Conservation (phyloP, 92 coral and sea anemone species). For the Metridium senile region DNA sequence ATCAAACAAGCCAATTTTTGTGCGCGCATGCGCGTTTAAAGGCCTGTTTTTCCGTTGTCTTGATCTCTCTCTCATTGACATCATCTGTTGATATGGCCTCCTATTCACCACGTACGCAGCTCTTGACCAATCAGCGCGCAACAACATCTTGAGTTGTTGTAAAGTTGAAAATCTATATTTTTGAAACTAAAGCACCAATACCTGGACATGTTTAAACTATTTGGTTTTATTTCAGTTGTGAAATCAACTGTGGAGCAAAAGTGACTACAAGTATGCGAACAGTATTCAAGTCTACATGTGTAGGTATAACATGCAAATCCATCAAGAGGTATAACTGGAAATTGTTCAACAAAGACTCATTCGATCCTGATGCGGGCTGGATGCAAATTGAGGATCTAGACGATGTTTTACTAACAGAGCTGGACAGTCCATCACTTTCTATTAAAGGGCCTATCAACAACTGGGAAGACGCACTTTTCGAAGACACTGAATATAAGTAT, state of each 20-base stretch:
- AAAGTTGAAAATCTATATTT: no score
- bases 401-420: conserved; percentile 52
- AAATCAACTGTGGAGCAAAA: conserved; percentile 61
- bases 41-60: no score
- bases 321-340: conserved; percentile 61
- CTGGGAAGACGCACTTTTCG: conserved; percentile 34
- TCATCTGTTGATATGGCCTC: no score
- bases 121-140: no score
- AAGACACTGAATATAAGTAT: conserved; percentile 37
- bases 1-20: no score
- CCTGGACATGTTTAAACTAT: background rate
- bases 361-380: conserved; percentile 41
- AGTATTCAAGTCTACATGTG: conserved; percentile 57
- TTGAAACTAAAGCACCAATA: no score
- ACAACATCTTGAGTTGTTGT: no score
- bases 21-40: no score
- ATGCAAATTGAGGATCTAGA: conserved; percentile 33
- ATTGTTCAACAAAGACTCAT: conserved; percentile 33
- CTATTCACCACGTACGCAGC: no score
- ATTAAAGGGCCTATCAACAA: conserved; percentile 37
- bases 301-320: conserved; percentile 61
- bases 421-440: conserved; percentile 64
- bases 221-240: conserved; percentile 40
- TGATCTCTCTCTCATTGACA: no score
- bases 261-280: conserved; percentile 55